phyloP scores from a whole-genome alignment of 1,140 invertebrate species.

The Bombus terrestris region DNA sequence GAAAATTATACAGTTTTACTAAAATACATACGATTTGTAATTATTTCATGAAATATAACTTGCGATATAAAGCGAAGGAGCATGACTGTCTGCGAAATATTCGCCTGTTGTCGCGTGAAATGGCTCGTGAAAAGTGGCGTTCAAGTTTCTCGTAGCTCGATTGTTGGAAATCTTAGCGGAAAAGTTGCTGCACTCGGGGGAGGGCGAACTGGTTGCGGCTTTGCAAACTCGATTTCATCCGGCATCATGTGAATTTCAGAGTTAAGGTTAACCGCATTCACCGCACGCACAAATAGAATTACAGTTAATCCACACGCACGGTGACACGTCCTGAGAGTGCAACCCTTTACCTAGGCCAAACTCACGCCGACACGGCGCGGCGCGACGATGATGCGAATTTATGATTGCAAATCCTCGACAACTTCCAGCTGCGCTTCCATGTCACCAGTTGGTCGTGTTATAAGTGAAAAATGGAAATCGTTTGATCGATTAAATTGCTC shows the following conservation, averaged over 20 bases:
- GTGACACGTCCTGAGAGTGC: not conserved
- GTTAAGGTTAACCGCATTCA: constrained; percentile 34
- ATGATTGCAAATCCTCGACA: not conserved
- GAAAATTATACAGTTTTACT: too few relatives aligned
- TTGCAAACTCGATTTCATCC: constrained; percentile 29
- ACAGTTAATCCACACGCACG: constrained; percentile 29
- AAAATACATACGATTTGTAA: too few relatives aligned
- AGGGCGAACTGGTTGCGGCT: not conserved
- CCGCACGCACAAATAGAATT: constrained; percentile 22
- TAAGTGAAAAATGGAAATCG: too few relatives aligned
- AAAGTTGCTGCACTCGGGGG: not conserved
- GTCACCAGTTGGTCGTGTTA: not conserved
- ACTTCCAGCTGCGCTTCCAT: not conserved
- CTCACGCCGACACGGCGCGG: not conserved
- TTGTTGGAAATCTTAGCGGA: not conserved
- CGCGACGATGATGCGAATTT: not conserved
- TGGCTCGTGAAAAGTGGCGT: too few relatives aligned
- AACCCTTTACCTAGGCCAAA: not conserved
- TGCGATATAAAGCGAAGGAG: too few relatives aligned
- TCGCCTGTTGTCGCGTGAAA: too few relatives aligned
- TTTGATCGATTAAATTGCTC: not conserved
- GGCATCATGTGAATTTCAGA: constrained; percentile 15
- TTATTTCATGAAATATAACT: too few relatives aligned
- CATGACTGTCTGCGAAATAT: too few relatives aligned
- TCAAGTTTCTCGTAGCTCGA: not conserved